These are phyloP conservation scores for Cybosia mesomella DNA, from an alignment of 2,888 invertebrate species.

Conservation along the genomic window DNA sequence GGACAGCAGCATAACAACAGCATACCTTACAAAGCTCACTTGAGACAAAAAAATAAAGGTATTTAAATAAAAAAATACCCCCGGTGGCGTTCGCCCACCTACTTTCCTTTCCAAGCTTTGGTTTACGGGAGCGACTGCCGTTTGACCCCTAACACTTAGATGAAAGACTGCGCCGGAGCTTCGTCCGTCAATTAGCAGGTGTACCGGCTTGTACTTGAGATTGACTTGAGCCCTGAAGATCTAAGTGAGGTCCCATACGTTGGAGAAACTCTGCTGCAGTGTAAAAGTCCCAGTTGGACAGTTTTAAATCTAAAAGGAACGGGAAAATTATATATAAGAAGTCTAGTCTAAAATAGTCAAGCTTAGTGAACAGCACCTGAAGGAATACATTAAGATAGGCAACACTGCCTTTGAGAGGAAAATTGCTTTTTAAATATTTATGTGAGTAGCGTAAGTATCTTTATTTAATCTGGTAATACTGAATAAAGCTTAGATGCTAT, in stretches of 20 bases:
- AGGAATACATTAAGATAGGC: not conserved
- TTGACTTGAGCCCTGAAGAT: too few species aligned
- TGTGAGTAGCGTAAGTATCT: not conserved
- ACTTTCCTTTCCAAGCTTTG: too few species aligned
- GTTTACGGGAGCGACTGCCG: too few species aligned
- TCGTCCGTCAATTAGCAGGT: not conserved
- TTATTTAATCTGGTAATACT: not conserved
- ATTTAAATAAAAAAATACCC: too few species aligned
- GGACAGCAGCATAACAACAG: not conserved
- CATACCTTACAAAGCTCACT: too few species aligned
- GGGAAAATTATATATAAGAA: not conserved
- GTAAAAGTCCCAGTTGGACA: not conserved
- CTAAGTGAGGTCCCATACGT: too few species aligned
- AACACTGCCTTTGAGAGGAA: not conserved
- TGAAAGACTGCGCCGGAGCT: not conserved
- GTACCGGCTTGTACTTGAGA: too few species aligned
- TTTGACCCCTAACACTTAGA: not conserved
- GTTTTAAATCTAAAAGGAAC: not conserved
- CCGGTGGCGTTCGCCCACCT: too few species aligned
- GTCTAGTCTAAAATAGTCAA: conserved; percentile 1
- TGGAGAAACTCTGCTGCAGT: not conserved
- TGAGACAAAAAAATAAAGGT: too few species aligned
- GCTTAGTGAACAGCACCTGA: conserved; percentile 4
- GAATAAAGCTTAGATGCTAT: not conserved
- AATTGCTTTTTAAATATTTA: conserved; percentile 1